phyloP scores from a whole-genome alignment of 2,888 invertebrate species.

The Saturnia pavonia region DNA sequence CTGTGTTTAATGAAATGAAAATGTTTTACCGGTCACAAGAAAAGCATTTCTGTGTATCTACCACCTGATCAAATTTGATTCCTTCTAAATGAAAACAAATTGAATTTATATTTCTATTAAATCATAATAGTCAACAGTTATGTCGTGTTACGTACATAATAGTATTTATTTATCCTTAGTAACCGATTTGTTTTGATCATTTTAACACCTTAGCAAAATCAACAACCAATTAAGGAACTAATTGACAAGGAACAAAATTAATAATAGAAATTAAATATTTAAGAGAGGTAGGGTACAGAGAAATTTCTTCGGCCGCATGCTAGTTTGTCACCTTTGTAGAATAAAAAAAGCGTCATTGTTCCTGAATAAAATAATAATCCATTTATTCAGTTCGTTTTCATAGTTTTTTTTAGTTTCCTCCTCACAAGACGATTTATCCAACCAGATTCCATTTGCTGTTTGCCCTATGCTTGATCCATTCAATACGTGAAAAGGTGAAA shows the following conservation, averaged over 20 bases:
- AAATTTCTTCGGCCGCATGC: too few species aligned
- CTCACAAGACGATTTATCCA: background rate
- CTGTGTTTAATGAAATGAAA: background rate
- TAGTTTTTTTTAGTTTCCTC: background rate
- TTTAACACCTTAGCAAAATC: conserved; percentile 28
- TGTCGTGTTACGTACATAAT: background rate
- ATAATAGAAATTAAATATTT: too few species aligned
- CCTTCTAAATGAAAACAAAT: too few species aligned
- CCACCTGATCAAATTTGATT: too few species aligned
- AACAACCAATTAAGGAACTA: background rate
- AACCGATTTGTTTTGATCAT: background rate
- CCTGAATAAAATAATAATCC: background rate
- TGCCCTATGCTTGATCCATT: background rate
- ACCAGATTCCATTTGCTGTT: background rate
- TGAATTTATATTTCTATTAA: background rate
- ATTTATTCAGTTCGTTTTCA: too few species aligned
- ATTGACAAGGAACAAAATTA: too few species aligned
- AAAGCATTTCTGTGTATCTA: too few species aligned
- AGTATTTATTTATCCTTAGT: background rate
- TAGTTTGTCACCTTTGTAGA: too few species aligned
- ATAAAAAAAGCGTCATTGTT: too few species aligned
- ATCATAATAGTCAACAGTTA: background rate
- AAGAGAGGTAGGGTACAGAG: too few species aligned
- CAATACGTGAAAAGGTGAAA: background rate
- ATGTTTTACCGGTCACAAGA: background rate